These are phyloP conservation scores for Pectinophora gossypiella DNA, from an alignment of 1,140 invertebrate species.

Conservation along the genomic window DNA sequence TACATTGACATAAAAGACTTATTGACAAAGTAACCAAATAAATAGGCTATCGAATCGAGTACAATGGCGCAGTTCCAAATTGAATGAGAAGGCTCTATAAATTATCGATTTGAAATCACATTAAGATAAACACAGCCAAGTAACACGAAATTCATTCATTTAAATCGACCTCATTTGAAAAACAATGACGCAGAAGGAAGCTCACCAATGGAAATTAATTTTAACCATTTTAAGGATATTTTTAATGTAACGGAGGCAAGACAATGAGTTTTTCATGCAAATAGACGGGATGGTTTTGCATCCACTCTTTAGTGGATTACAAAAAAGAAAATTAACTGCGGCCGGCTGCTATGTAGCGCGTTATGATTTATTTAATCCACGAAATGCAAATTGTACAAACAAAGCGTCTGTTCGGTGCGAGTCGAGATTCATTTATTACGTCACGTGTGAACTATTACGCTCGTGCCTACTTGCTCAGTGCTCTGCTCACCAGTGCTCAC, in stretches of 20 bases:
- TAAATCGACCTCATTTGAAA: conserved; percentile 23
- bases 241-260: conserved; percentile 16
- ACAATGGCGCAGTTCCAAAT: not conserved
- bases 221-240: conserved; percentile 19
- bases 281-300: conserved; percentile 20
- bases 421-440: not conserved
- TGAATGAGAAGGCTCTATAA: not conserved
- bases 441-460: not conserved
- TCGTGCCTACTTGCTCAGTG: not conserved
- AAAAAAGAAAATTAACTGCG: conserved; percentile 17
- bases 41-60: no score
- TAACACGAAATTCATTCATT: conserved; percentile 7
- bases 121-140: not conserved
- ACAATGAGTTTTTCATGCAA: conserved; percentile 34
- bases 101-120: not conserved
- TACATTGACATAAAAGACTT: not conserved
- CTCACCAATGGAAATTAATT: conserved; percentile 20
- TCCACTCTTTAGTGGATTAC: conserved; percentile 20
- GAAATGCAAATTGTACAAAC: not conserved
- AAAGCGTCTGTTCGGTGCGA: not conserved
- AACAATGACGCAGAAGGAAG: conserved; percentile 23
- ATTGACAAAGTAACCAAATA: not conserved
- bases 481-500: no score
- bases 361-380: not conserved
- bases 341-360: not conserved